These are phyloP conservation scores for Pseudeuparius sepicola DNA, from an alignment of 2,888 invertebrate genomes.

Conservation along the genomic window DNA sequence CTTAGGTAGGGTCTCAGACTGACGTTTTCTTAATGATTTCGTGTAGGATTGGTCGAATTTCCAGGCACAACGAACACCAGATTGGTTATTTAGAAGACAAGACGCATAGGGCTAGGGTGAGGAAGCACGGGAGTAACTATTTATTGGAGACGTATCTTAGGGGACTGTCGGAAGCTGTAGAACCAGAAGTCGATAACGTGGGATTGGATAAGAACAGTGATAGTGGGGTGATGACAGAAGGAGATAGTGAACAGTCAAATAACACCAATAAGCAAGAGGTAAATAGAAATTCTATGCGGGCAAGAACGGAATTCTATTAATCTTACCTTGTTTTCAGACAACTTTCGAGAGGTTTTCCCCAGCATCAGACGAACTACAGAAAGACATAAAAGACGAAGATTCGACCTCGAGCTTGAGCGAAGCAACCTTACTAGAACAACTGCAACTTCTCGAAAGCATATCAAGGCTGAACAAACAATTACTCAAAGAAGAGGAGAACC, in stretches of 20 bases:
- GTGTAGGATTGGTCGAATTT: too few relatives aligned
- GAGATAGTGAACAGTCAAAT: conserved; percentile 44
- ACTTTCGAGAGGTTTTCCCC: conserved; percentile 37
- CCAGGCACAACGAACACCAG: conserved; percentile 51
- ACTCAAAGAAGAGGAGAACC: conserved; percentile 61
- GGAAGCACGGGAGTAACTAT: conserved; percentile 70
- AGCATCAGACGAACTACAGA: conserved; percentile 36
- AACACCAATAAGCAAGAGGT: conserved; percentile 30
- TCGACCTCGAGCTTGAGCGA: conserved; percentile 42
- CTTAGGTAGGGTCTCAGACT: conserved; percentile 31
- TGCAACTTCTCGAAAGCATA: conserved; percentile 64
- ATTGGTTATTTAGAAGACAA: conserved; percentile 71
- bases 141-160: conserved; percentile 66
- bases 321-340: conserved; percentile 24
- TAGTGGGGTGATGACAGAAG: conserved; percentile 58
- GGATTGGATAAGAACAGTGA: conserved; percentile 59
- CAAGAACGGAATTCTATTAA: background rate
- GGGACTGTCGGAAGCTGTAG: conserved; percentile 43
- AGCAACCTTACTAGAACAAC: conserved; percentile 49
- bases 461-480: conserved; percentile 63
- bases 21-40: too few relatives aligned
- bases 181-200: conserved; percentile 33
- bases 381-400: conserved; percentile 35
- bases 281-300: conserved; percentile 2
- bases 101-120: conserved; percentile 61